Evolutionary conservation across 1,140 invertebrate genomes (phyloP).

Genomic region (Phenacoccus solenopsis): DNA sequence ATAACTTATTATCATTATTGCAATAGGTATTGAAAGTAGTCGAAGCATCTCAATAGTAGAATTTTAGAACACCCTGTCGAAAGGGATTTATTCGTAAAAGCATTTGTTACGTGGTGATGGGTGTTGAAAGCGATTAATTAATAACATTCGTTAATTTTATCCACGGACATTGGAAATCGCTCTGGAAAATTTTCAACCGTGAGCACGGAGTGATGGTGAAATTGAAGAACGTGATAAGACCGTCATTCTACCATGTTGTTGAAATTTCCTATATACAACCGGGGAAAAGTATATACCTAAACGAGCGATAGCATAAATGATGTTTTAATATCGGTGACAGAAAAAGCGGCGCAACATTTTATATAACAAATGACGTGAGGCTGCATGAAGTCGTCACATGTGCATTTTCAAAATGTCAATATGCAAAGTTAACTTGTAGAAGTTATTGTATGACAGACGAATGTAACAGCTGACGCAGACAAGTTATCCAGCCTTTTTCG

Average conservation of each 20-base stretch:
- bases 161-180: too few species aligned
- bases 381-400: slow-evolving; percentile 14
- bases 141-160: too few species aligned
- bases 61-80: too few species aligned
- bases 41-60: too few species aligned
- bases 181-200: background rate
- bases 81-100: too few species aligned
- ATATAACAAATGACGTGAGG: background rate
- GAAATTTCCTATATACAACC: too few species aligned
- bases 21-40: too few species aligned
- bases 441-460: slow-evolving; percentile 16
- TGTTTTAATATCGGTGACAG: slow-evolving; percentile 14
- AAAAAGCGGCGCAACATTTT: background rate
- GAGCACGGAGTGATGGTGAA: background rate
- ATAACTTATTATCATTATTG: too few species aligned
- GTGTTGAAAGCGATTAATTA: too few species aligned
- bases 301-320: slow-evolving; percentile 5
- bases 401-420: slow-evolving; percentile 12
- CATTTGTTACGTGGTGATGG: too few species aligned
- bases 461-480: slow-evolving; percentile 12
- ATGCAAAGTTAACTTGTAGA: slow-evolving; percentile 9
- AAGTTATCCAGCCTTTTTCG: background rate
- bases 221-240: background rate
- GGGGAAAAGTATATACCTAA: too few species aligned
- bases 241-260: background rate